phyloP scores from a whole-genome alignment of 30 jellyfish, hydroid and myxozoan genomes.

The Sanderia malayensis region DNA sequence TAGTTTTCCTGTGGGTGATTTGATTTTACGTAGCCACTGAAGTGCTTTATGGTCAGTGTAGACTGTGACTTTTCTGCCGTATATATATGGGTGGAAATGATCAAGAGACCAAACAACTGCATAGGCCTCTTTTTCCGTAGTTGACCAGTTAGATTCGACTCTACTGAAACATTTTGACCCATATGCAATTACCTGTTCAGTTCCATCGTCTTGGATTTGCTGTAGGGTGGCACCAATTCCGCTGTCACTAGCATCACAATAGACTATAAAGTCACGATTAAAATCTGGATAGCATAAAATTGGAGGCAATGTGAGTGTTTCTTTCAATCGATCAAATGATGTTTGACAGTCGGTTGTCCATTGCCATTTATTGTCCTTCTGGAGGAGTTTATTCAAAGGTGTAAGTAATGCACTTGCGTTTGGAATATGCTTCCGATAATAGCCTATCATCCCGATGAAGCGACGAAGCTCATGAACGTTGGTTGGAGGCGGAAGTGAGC shows the following conservation, averaged over 20 bases:
- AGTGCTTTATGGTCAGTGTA: constrained; percentile 20
- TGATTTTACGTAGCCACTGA: constrained; percentile 6
- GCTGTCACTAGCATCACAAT: constrained; percentile 23
- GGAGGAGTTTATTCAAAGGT: constrained; percentile 5
- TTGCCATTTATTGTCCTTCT: constrained; percentile 8
- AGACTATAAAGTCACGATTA: not conserved
- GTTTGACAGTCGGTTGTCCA: constrained; percentile 10
- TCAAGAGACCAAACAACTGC: constrained; percentile 14
- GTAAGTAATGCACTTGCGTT: not conserved
- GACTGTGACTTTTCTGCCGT: constrained; percentile 3
- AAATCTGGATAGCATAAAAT: not conserved
- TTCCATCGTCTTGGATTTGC: constrained; percentile 8
- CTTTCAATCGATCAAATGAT: not conserved
- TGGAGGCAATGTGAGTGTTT: not conserved
- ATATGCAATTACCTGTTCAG: not conserved
- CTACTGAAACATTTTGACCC: constrained; percentile 1
- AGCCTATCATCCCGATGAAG: constrained; percentile 11
- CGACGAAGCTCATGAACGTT: constrained; percentile 4
- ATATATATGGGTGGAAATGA: constrained; percentile 12
- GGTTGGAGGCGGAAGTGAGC: not conserved
- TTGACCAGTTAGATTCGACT: constrained; percentile 6
- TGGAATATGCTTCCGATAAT: constrained; percentile 2
- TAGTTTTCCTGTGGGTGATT: constrained; percentile 7
- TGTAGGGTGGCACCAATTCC: constrained; percentile 15
- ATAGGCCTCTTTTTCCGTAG: constrained; percentile 12